Conservation (phyloP, 2,113 vertebrate species). For the Isichthys henryi region DNA sequence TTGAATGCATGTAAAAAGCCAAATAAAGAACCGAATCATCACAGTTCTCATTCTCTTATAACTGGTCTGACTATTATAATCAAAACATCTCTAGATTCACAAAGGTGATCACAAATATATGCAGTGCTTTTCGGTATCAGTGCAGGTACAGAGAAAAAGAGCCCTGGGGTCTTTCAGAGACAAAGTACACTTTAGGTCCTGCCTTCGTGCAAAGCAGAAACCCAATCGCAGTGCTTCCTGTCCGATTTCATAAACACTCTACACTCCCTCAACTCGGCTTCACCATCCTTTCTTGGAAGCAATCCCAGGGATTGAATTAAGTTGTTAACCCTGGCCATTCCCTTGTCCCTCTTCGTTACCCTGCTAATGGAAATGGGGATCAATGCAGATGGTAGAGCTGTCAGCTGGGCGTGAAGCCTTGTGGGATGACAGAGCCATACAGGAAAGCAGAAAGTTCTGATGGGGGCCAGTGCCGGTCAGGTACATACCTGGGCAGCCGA, state of each 20-base stretch:
- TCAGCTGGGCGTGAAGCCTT: constrained; percentile 48
- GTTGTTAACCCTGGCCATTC: constrained; percentile 68
- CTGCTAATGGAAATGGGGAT: constrained; percentile 62
- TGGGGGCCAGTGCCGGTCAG: neutral
- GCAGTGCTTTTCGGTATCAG: neutral
- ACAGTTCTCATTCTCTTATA: neutral
- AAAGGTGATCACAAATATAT: neutral
- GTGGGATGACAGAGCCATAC: neutral
- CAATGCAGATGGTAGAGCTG: constrained; percentile 70
- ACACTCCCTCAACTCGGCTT: neutral
- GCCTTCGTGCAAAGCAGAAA: neutral
- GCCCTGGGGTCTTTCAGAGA: neutral
- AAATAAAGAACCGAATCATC: neutral
- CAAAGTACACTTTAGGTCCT: neutral
- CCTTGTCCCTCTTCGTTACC: constrained; percentile 66
- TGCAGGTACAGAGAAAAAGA: neutral
- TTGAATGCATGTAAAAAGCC: neutral
- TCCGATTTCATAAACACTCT: neutral
- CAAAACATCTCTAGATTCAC: neutral
- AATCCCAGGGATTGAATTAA: constrained; percentile 68
- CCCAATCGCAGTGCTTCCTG: neutral
- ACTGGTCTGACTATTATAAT: neutral
- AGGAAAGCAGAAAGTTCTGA: neutral
- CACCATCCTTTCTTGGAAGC: constrained; percentile 44
- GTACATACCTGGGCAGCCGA: neutral